These are phyloP conservation scores for Hippocampus mohnikei DNA, from an alignment of 2,113 vertebrate genomes.

Conservation along the genomic window DNA sequence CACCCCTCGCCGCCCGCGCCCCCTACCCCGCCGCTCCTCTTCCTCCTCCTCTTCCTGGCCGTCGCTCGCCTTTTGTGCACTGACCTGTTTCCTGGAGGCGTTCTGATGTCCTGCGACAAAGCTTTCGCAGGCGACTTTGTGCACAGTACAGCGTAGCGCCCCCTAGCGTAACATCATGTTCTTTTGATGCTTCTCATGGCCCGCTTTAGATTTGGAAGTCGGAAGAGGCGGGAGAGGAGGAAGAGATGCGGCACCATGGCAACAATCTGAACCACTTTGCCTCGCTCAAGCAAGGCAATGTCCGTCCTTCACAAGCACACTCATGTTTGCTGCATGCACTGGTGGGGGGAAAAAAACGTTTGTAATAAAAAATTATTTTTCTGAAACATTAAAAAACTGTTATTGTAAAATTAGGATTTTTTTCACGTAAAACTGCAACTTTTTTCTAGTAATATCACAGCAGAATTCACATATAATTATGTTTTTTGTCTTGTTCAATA, in stretches of 20 bases:
- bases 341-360: too few species aligned
- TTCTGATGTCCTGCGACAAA: conserved; percentile 34
- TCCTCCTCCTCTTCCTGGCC: conserved; percentile 23
- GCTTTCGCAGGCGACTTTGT: neutral
- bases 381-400: too few species aligned
- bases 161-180: neutral
- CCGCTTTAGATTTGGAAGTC: neutral
- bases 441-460: neutral
- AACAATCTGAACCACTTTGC: neutral
- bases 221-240: neutral
- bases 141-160: neutral
- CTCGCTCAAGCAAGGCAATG: neutral
- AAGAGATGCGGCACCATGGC: neutral
- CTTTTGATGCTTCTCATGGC: neutral
- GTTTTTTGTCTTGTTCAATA: neutral
- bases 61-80: conserved; percentile 48
- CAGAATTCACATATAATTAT: neutral
- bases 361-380: too few species aligned
- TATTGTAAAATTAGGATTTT: too few species aligned
- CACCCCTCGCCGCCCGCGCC: neutral
- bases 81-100: conserved; percentile 67
- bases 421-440: neutral
- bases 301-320: neutral
- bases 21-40: conserved; percentile 12
- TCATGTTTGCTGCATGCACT: too few species aligned